Conservation (phyloP, 2,113 vertebrate species). For the Oenanthe oenanthe region DNA sequence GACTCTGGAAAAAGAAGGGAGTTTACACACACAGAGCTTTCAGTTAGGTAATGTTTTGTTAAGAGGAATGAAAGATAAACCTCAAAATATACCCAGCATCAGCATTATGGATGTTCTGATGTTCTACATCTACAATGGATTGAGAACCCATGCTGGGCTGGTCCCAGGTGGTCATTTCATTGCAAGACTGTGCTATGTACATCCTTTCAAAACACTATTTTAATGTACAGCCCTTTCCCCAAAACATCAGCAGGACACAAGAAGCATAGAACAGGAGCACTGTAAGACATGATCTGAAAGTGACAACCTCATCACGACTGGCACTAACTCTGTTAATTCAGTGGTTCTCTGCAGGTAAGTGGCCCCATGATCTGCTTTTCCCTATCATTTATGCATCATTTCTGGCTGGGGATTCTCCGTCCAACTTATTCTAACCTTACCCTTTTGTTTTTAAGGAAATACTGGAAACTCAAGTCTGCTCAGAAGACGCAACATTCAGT, state of each 20-base stretch:
- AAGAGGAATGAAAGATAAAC: neutral
- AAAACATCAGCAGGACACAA: neutral
- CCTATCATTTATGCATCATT: neutral
- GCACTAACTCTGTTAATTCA: neutral
- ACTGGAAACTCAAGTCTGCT: neutral
- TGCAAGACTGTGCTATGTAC: accelerated
- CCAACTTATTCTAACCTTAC: neutral
- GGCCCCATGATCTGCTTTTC: neutral
- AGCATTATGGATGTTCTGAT: neutral
- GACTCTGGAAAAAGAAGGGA: neutral
- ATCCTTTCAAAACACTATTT: neutral
- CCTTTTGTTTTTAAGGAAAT: neutral
- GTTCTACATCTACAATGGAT: accelerated
- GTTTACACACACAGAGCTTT: neutral
- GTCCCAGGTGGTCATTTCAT: neutral
- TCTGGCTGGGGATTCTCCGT: neutral
- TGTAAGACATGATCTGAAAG: accelerated
- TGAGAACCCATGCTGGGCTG: neutral
- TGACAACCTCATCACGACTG: accelerated
- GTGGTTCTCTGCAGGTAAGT: neutral
- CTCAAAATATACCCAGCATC: neutral
- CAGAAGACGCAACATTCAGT: neutral
- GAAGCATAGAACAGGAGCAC: neutral
- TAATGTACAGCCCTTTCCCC: accelerated
- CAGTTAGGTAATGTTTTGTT: neutral